These are phyloP conservation scores for Sebastes schlegelii DNA, from an alignment of 2,113 vertebrate species.

Conservation along the genomic window DNA sequence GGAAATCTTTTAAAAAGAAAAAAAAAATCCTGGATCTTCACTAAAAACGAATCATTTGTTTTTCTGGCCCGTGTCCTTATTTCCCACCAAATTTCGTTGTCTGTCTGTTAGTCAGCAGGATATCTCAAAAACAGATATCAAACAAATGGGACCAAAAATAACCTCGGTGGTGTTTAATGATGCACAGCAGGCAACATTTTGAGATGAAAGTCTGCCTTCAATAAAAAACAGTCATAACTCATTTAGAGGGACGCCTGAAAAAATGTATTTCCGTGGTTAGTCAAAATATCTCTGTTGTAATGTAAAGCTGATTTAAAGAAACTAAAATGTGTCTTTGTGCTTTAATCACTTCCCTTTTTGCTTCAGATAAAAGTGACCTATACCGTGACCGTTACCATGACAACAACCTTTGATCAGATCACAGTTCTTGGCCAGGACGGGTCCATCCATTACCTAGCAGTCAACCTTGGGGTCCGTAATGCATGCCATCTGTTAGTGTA, in stretches of 20 bases:
- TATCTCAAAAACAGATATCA: background rate
- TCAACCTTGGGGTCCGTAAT: slow-evolving; percentile 57
- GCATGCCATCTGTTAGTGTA: slow-evolving; percentile 68
- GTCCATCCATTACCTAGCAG: slow-evolving; percentile 62
- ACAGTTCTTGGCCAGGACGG: slow-evolving; percentile 34
- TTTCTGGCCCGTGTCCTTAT: background rate
- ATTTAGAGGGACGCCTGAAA: background rate
- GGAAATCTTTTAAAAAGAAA: background rate
- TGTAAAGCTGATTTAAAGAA: background rate
- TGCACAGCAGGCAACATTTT: slow-evolving; percentile 1
- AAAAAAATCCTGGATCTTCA: background rate
- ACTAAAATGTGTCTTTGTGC: background rate
- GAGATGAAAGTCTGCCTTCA: background rate
- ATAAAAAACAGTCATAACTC: background rate
- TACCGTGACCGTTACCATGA: slow-evolving; percentile 23
- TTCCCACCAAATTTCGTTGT: slow-evolving; percentile 21
- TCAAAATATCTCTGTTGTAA: background rate
- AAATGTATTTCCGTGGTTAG: background rate
- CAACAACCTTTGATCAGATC: slow-evolving; percentile 52
- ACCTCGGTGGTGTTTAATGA: background rate
- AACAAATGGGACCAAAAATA: slow-evolving; percentile 6
- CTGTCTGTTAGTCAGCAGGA: background rate
- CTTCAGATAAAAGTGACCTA: background rate
- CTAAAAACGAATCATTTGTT: background rate
- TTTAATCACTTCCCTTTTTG: background rate